These are phyloP conservation scores for Dendropsophus ebraccatus DNA, from an alignment of 2,113 vertebrate genomes.

Conservation along the genomic window DNA sequence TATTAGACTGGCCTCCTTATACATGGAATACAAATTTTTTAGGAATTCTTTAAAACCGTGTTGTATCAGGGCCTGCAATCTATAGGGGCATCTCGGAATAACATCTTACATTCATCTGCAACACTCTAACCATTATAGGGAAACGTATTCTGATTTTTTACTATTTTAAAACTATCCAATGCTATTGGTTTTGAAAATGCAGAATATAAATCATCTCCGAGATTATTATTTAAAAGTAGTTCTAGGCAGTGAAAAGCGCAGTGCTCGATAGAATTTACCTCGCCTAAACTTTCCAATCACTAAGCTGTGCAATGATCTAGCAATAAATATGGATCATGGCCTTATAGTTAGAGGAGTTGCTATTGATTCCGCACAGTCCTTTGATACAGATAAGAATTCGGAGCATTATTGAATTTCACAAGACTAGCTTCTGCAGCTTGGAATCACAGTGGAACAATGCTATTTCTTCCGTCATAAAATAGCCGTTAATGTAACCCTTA, in stretches of 20 bases:
- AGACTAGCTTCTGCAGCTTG: slow-evolving; percentile 25
- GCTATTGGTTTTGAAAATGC: not conserved
- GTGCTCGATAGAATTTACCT: not conserved
- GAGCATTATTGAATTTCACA: slow-evolving; percentile 45
- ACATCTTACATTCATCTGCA: not conserved
- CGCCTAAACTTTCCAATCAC: slow-evolving; percentile 12
- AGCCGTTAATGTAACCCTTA: not conserved
- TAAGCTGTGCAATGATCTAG: slow-evolving; percentile 32
- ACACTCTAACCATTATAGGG: not conserved
- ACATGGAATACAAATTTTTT: not conserved
- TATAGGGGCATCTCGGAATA: not conserved
- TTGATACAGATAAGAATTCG: slow-evolving; percentile 48
- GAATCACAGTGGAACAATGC: slow-evolving; percentile 18
- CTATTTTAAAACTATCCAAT: not conserved
- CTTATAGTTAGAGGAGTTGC: slow-evolving; percentile 19
- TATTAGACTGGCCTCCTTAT: not conserved
- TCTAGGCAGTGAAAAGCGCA: not conserved
- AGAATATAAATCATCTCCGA: not conserved
- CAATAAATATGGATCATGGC: slow-evolving; percentile 53
- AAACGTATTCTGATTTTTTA: not conserved
- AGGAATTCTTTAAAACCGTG: not conserved
- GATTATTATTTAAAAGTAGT: slow-evolving; percentile 12
- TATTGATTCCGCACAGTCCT: slow-evolving; percentile 50
- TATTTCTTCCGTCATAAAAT: not conserved
- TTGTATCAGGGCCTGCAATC: not conserved